Base-by-base conservation (phyloP, 2,113 vertebrate genomes). In the Melanotaenia duboulayi region DNA sequence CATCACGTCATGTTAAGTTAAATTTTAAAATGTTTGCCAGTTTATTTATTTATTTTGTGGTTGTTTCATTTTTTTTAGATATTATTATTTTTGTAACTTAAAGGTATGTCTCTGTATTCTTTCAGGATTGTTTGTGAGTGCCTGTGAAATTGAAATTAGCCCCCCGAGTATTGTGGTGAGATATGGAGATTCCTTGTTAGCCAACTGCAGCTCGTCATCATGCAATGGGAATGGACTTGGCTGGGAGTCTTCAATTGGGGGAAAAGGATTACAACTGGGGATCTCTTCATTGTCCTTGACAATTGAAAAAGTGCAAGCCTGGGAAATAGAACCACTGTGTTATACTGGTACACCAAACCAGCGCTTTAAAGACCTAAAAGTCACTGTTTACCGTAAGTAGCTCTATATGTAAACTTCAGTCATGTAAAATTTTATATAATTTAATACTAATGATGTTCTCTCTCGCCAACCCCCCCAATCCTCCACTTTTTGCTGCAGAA, bases 301-400 rank as follows among this genome's bases (percentile, higher is more conserved):
- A 0, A 37, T 91, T 0, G 0, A 7, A 0, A 20, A 37, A 4
- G 28, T 90, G 16, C 11, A 0, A 13, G 0, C 0, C 0, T 93
- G 91, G 92, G 0, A 0, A 0, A 0, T 85, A 0, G 0, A 0
- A 0, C 25, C 86, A 6, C 0, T 3, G 0, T 93, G 92, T 82
- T 92, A 0, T 57, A 0, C 48, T 35, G 32, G 1, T 35, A 7
- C 0, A 84, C 46, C 0, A 0, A 0, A 0, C 1, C 73, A 69
- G 0, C 11, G 71, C 62, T 0, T 0, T 0, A 0, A 57, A 76
- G 0, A 0, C 0, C 1, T 83, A 1, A 0, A 35, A 16, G 2
- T 94, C 83, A 70, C 0, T 0, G 19, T 95, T 37, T 93, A 93
- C 72, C 80, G 92, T 93, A 59, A 91, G 92, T 87, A 46, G 11